Base-by-base conservation (phyloP, 2,888 invertebrate species). In the Nemotelus nigrinus region DNA sequence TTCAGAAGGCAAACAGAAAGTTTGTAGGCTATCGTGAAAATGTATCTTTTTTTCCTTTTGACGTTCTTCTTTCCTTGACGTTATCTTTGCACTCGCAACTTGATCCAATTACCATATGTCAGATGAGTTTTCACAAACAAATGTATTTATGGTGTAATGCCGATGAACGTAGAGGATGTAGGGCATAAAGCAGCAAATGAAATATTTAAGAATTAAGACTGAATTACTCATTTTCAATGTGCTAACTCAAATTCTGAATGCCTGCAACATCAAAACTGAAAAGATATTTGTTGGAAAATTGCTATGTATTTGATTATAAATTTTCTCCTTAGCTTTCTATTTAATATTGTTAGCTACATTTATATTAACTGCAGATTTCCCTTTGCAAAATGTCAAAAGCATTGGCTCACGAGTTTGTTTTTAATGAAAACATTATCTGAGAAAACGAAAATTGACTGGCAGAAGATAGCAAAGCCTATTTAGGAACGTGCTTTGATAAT, bases 51-150 rank as follows among this genome's bases (percentile, higher is more conserved):
- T 48, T 44, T 50, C 48, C 50, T 60, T 47, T n/a, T 5, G 63
- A 48, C 67, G 68, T 53, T 75, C 68, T 71, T 60, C 68, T 43
- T 48, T 64, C 25, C 55, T 45, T 63, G 76, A 75, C 78, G 70
- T 68, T 78, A 78, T 78, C 78, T 76, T 45, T 45, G 74, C 76
- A 70, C 55, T 78, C 67, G 53, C 70, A 76, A 78, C 70, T 75
- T 76, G 68, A 53, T 63, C 70, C 75, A 78, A 78, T 78, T 78
- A 78, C 75, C 76, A 75, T 78, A 78, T 64, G 76, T 78, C 78
- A 76, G 70, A 76, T 58, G 68, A 67, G 68, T 60, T 63, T 78
- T 47, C 43, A n/a, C 45, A 63, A 47, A 57, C 57, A 65, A 58
- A 63, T 60, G 74, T 70, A 44, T 64, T 70, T 57, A 58, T 68